Base-by-base conservation (phyloP, 35 echinoderm and acorn worm genomes). In the Holothuria glaberrima region DNA sequence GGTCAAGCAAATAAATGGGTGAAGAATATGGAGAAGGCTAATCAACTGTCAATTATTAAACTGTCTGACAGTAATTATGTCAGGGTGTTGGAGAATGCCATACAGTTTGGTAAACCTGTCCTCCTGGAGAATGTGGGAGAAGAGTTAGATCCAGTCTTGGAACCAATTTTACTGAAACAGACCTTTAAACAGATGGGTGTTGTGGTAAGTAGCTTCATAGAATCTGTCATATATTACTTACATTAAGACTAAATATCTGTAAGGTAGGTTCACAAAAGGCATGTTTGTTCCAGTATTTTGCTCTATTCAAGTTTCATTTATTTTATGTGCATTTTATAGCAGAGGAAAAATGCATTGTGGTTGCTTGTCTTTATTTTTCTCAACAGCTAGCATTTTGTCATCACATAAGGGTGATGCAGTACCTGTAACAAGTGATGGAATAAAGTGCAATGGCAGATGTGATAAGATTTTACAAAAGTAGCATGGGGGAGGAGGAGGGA, bases 1-100 rank as follows among this genome's bases (percentile, higher is more conserved):
- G 97, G 97, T 89, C 97, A 99, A 90, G 97, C 97, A 36, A 99
- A 99, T 67, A 99, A 99, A 44, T 99, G 97, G 97, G 97, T 99
- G 36, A 99, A 99, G 89, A 99, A 99, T 48, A 95, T 99, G 93
- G 97, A 99, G 69, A 93, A 93, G 75, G 93, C 93, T 36, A 99
- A 99, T 77, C 90, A 99, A 24, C 77, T 99, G 54, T 95, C 93
- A 9, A 93, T 95, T 84, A 95, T 99, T 59, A 95, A 99, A 65
- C 77, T 99, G 19, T 99, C 97, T 26, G 97, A 99, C 72, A 61
- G 84, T n/a, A 99, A 95, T 88, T 99, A 99, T 65, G 97, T 99
- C 12, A 59, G 97, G n/a, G 93, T 71, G 33, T 68, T 99, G 58
- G 97, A 99, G 79, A 99, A 99, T 71, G 57, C 71, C 88, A 99